Evolutionary conservation across 2,113 vertebrate species (phyloP).

Genomic region (Tamias sibiricus): DNA sequence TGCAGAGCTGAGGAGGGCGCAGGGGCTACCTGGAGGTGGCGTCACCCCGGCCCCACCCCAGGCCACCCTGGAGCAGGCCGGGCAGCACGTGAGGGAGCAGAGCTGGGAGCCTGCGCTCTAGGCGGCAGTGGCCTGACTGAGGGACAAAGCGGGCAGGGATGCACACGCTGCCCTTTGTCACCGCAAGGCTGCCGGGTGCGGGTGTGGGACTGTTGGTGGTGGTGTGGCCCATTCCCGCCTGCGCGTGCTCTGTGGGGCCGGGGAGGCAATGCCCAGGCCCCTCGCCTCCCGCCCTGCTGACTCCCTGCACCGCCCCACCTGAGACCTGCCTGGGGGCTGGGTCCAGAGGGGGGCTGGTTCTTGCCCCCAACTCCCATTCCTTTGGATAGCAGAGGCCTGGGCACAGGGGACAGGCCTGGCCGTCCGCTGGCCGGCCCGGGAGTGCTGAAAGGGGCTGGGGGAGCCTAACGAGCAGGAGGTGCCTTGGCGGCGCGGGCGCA

Average conservation of each 20-base stretch:
- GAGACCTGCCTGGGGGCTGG: not conserved
- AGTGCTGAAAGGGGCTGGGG: not conserved
- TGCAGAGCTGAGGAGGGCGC: not conserved
- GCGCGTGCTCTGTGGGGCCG: not conserved
- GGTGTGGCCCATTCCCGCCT: rapidly evolving
- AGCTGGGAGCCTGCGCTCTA: not conserved
- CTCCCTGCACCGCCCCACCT: not conserved
- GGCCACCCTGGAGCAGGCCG: not conserved
- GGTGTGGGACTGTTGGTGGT: not conserved
- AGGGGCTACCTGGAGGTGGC: too few species aligned
- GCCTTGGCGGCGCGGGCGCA: rapidly evolving
- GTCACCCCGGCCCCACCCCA: not conserved
- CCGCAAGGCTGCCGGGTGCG: not conserved
- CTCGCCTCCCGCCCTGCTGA: not conserved
- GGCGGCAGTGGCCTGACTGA: not conserved
- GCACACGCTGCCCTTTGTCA: not conserved
- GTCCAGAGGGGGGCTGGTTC: not conserved
- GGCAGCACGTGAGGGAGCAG: rapidly evolving
- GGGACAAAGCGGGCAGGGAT: not conserved
- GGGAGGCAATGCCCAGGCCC: rapidly evolving
- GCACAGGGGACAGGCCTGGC: not conserved
- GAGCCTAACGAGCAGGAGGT: not conserved
- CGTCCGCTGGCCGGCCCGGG: too few species aligned
- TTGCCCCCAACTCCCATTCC: not conserved
- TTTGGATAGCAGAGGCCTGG: not conserved